Percentiles rank a stretch among this genome's conserved stretches.
phyloP scores from a whole-genome alignment of 2,113 vertebrate species.

The Chrysemys picta region DNA sequence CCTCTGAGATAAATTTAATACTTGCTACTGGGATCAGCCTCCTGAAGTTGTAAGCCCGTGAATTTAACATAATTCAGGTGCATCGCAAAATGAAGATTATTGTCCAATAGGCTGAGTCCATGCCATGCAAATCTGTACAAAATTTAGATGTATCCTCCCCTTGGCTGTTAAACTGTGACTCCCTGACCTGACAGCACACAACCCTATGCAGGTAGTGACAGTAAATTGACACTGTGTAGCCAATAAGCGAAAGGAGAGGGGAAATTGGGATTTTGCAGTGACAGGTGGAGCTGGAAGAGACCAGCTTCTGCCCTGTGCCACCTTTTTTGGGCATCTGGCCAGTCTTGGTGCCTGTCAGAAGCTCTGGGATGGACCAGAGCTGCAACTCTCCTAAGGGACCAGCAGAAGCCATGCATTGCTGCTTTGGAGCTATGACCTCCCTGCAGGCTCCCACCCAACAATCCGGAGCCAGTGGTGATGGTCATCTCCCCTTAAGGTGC shows the following conservation, averaged over 20 bases:
- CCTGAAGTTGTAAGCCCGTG: neutral
- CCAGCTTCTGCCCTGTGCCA: neutral
- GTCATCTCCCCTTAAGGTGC: rapidly evolving
- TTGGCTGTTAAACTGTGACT: neutral
- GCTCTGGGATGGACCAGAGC: neutral
- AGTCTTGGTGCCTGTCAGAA: neutral
- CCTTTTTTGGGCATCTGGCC: neutral
- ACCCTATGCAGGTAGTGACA: neutral
- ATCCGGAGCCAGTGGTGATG: rapidly evolving
- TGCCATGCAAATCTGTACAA: neutral
- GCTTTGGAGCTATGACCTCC: too few species aligned
- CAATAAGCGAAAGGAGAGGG: neutral
- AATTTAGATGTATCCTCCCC: neutral
- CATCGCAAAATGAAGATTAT: neutral
- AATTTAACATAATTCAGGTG: neutral
- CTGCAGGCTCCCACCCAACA: neutral
- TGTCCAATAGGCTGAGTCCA: neutral
- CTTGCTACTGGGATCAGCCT: neutral
- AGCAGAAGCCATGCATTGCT: too few species aligned
- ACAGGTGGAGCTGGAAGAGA: neutral
- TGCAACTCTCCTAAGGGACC: too few species aligned
- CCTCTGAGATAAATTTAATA: neutral
- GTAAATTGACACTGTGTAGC: neutral
- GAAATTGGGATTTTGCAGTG: neutral
- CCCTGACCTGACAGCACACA: neutral